phyloP scores from a whole-genome alignment of 2,888 invertebrate genomes.

The Adineta ricciae region DNA sequence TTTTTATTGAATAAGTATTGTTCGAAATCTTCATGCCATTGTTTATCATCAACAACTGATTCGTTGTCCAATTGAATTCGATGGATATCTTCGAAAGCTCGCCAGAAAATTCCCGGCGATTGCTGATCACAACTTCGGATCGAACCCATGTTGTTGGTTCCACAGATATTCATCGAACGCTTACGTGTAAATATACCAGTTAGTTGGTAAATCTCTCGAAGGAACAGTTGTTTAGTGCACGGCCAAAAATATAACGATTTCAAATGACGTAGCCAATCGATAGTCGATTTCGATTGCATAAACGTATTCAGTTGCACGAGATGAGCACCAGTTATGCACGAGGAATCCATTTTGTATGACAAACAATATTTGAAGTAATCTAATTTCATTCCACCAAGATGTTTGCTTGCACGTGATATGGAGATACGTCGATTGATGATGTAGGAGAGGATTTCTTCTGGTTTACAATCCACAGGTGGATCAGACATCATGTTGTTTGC shows the following conservation, averaged over 20 bases:
- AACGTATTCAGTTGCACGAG: background rate
- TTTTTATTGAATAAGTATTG: background rate
- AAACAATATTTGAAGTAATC: background rate
- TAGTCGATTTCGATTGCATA: background rate
- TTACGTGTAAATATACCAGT: background rate
- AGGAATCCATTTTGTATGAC: background rate
- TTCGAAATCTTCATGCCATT: constrained; percentile 5
- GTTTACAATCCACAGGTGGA: background rate
- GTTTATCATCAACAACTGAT: background rate
- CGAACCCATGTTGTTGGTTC: background rate
- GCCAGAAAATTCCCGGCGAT: background rate
- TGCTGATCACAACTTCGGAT: constrained; percentile 1
- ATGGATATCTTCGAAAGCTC: background rate
- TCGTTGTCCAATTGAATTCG: background rate
- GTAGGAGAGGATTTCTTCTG: background rate
- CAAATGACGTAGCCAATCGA: background rate
- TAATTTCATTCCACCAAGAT: background rate
- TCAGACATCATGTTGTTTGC: background rate
- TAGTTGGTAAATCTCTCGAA: background rate
- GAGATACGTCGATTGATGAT: background rate
- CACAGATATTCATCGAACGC: background rate
- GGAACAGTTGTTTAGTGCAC: background rate
- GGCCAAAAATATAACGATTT: background rate
- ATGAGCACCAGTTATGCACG: background rate
- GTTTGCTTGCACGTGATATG: background rate